Conservation (phyloP, 2,113 vertebrate genomes). For the Oxyruncus cristatus region DNA sequence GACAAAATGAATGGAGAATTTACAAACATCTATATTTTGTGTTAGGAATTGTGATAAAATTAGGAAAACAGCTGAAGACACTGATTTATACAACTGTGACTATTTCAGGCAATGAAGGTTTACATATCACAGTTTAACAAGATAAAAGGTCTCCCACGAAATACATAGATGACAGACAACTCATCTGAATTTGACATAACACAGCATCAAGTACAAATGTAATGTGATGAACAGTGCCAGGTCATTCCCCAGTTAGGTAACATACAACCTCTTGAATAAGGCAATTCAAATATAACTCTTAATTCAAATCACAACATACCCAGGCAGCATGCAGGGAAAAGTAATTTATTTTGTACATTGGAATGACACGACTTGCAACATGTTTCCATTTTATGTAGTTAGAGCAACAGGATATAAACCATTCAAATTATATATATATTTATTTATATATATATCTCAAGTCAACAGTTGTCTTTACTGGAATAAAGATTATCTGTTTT, state of each 20-base stretch:
- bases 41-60: constrained; percentile 76
- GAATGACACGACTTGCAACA: constrained; percentile 73
- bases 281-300: constrained; percentile 68
- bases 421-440: constrained; percentile 62
- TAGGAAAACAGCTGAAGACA: constrained; percentile 78
- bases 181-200: constrained; percentile 71
- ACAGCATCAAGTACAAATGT: constrained; percentile 67
- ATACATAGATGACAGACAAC: constrained; percentile 73
- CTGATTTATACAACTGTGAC: constrained; percentile 73
- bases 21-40: constrained; percentile 85
- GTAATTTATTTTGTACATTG: constrained; percentile 76
- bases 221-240: constrained; percentile 71
- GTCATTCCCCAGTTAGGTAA: constrained; percentile 68
- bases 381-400: constrained; percentile 70
- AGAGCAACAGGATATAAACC: constrained; percentile 73
- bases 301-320: constrained; percentile 77
- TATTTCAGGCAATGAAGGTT: constrained; percentile 73
- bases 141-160: constrained; percentile 70
- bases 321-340: constrained; percentile 84
- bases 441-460: constrained; percentile 31
- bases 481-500: constrained; percentile 64
- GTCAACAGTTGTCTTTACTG: constrained; percentile 69
- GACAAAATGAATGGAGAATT: constrained; percentile 75
- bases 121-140: constrained; percentile 73
- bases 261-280: constrained; percentile 72